Evolutionary conservation across 2,888 invertebrate species (phyloP).

Genomic region (Trichogramma evanescens): DNA sequence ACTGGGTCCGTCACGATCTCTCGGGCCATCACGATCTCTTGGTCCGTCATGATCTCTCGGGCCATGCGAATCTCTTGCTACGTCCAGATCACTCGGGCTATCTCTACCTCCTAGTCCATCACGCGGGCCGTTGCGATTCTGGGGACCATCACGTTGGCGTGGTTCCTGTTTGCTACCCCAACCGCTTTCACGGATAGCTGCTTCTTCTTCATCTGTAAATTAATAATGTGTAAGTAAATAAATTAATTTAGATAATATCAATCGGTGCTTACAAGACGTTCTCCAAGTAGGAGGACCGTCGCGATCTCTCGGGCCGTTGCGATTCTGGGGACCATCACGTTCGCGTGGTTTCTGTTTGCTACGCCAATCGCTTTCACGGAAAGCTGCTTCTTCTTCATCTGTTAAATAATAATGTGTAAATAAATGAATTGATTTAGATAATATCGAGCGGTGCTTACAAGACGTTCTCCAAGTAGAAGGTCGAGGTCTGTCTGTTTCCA

Average conservation of each 20-base stretch:
- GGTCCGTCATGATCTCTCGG: constrained; percentile 22
- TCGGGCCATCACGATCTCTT: constrained; percentile 6
- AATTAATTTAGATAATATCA: neutral
- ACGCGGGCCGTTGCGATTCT: neutral
- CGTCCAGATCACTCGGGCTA: no score
- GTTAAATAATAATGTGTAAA: neutral
- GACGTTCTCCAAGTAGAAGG: constrained; percentile 15
- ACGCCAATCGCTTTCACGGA: no score
- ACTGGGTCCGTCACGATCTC: constrained; percentile 18
- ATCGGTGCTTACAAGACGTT: constrained; percentile 6
- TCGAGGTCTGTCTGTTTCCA: neutral
- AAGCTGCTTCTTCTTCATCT: no score
- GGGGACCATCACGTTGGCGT: no score
- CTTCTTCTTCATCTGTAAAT: neutral
- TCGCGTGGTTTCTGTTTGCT: no score
- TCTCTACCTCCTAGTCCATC: constrained; percentile 6
- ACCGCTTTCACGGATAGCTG: no score
- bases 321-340: neutral
- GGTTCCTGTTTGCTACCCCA: no score
- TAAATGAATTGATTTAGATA: neutral
- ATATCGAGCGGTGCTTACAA: constrained; percentile 3
- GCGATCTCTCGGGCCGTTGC: no score
- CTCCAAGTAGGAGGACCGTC: constrained; percentile 17
- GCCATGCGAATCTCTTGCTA: constrained; percentile 18
- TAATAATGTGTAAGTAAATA: neutral